A percentile compares a stretch with the other conserved stretches of the same genome.
phyloP scores from a whole-genome alignment of 2,888 invertebrate genomes.

The Hypolimnas misippus region DNA sequence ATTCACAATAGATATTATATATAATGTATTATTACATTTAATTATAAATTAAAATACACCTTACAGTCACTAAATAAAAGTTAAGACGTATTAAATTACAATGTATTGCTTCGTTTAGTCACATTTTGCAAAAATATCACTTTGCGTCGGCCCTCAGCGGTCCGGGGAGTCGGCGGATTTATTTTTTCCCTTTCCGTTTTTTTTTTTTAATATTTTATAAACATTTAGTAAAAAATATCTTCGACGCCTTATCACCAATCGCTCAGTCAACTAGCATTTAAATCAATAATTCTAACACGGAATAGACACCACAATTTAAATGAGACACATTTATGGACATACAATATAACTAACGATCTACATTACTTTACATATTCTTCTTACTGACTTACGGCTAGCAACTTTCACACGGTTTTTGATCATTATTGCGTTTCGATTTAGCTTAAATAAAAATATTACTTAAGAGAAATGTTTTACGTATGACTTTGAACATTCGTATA shows the following conservation, averaged over 20 bases:
- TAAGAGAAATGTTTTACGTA: constrained; percentile 9
- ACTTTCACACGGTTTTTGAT: constrained; percentile 22
- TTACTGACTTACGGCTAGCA: constrained; percentile 65
- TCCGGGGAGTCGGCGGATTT: constrained; percentile 49
- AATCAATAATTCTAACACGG: constrained; percentile 78
- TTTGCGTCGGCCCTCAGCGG: constrained; percentile 60
- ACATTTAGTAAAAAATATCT: constrained; percentile 78
- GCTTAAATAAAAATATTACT: constrained; percentile 1
- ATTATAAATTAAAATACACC: constrained; percentile 76
- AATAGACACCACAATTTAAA: constrained; percentile 83
- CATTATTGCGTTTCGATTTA: constrained; percentile 16
- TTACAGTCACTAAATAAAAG: constrained; percentile 79
- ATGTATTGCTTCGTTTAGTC: constrained; percentile 91
- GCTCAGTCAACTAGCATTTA: constrained; percentile 78
- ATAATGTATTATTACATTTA: constrained; percentile 62
- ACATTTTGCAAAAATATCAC: constrained; percentile 89
- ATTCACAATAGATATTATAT: constrained; percentile 77
- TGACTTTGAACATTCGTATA: constrained; percentile 12
- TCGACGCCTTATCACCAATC: constrained; percentile 69
- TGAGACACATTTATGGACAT: constrained; percentile 82
- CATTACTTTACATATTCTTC: constrained; percentile 66
- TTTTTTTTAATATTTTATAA: constrained; percentile 52
- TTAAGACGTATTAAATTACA: constrained; percentile 87
- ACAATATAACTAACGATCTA: constrained; percentile 68
- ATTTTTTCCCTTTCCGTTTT: constrained; percentile 50